Base-by-base conservation (phyloP, 2,113 vertebrate species). In the Nesogale talazaci region DNA sequence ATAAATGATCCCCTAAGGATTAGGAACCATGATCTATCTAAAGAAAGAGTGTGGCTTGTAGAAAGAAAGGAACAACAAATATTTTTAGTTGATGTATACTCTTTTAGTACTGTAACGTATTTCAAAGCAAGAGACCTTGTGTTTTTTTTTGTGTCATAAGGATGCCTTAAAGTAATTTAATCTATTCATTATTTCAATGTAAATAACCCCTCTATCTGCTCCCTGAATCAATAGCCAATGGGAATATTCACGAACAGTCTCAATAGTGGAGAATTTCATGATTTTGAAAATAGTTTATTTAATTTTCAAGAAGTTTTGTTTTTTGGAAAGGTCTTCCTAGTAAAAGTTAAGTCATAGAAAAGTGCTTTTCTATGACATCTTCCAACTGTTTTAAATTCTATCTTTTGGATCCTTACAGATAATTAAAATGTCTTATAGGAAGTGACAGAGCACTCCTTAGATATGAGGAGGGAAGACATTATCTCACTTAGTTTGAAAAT, bases 211-310 rank as follows among this genome's bases (percentile, higher is more conserved):
- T 31, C 10, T 69, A 12, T 63, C 34, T 87, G 6, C 12, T 61
- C 81, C 12, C n/a, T 69, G 59, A 84, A 65, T 72, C n/a, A 81
- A 57, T 81, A 86, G 40, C 8, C 27, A 88, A 15, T 65, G 69
- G 80, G 2, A 0, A 63, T 19, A 38, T 2, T n/a, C 31, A 46
- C 52, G 19, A 82, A 63, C 63, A 63, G 8, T 36, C 83, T 67
- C 19, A 74, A 77, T 59, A 65, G 2, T 15, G 56, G n/a, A 92
- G 67, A 83, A 81, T 88, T 83, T 89, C 61, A 27, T 46, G 38
- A 27, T 79, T 93, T 93, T 86, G 59, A 81, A 88, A 14, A 22
- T 6, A 77, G 15, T 67, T 6, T 3, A 46, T 90, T 92, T 89
- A 23, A 89, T 87, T 93, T 88, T 63, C 25, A 81, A 77, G 85